phyloP scores from a whole-genome alignment of 2,113 vertebrate species.

The Sterna hirundo region DNA sequence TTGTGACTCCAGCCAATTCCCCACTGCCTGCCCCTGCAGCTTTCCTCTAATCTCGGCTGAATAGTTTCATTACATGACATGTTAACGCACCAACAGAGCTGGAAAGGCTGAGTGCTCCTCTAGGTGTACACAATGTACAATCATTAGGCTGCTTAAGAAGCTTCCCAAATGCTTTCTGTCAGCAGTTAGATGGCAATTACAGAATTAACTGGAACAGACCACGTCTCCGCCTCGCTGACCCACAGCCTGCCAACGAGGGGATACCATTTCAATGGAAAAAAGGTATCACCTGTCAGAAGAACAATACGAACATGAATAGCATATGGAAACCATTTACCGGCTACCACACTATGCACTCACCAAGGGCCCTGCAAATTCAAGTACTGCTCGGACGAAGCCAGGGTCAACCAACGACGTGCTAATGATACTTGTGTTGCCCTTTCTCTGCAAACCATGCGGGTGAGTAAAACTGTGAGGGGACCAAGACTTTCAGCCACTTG shows the following conservation, averaged over 20 bases:
- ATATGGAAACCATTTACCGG: slow-evolving; percentile 14
- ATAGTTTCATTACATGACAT: background rate
- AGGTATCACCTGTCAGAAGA: background rate
- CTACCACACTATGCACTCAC: background rate
- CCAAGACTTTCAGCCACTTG: background rate
- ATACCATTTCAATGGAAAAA: slow-evolving; percentile 27
- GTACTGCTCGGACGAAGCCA: background rate
- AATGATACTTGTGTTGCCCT: background rate
- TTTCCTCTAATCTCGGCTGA: background rate
- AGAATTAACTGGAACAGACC: slow-evolving; percentile 26
- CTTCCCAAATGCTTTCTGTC: slow-evolving; percentile 24
- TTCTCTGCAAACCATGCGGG: background rate
- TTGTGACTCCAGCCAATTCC: background rate
- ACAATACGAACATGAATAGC: background rate
- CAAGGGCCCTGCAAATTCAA: background rate
- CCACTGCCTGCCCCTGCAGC: background rate
- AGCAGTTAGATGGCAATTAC: slow-evolving; percentile 44
- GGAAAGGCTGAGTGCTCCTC: slow-evolving; percentile 6
- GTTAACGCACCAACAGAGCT: background rate
- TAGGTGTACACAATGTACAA: slow-evolving; percentile 19
- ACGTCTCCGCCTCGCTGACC: background rate
- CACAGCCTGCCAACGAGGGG: background rate
- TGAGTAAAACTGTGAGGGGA: background rate
- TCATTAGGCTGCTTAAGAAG: slow-evolving; percentile 12
- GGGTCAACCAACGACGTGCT: background rate